phyloP scores from a whole-genome alignment of 2,113 vertebrate species.

The Ia io region DNA sequence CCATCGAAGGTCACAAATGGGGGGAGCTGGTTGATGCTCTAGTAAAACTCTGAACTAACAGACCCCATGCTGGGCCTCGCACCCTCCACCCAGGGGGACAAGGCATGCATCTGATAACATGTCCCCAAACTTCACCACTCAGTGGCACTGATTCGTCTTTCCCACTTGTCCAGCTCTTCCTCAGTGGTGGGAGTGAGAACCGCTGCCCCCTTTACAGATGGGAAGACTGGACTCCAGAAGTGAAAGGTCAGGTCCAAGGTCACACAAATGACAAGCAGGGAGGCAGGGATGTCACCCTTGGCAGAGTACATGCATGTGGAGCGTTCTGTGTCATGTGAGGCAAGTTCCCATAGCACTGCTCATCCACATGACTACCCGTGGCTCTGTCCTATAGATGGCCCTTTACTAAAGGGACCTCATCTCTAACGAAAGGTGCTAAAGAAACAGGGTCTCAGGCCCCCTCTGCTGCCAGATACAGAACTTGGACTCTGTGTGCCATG shows the following conservation, averaged over 20 bases:
- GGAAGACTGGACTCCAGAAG: background rate
- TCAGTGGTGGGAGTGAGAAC: background rate
- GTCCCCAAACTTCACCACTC: background rate
- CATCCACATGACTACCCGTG: accelerated
- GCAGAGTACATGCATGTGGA: accelerated
- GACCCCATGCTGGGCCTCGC: background rate
- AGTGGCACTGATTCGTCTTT: accelerated
- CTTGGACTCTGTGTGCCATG: accelerated
- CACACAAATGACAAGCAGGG: background rate
- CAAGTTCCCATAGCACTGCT: background rate
- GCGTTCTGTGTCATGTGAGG: accelerated
- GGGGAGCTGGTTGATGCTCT: background rate
- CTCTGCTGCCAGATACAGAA: background rate
- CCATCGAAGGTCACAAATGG: background rate
- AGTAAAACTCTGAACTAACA: background rate
- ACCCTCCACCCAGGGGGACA: background rate
- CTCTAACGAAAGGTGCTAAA: background rate
- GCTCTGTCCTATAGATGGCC: background rate
- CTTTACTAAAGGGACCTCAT: accelerated
- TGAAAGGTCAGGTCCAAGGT: background rate
- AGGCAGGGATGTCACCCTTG: background rate
- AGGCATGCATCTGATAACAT: accelerated
- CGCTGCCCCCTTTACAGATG: background rate
- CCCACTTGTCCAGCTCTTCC: background rate
- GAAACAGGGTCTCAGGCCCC: background rate